These are phyloP conservation scores for Masnerella sp. DNA, from an alignment of 2,888 invertebrate species.

Conservation along the genomic window DNA sequence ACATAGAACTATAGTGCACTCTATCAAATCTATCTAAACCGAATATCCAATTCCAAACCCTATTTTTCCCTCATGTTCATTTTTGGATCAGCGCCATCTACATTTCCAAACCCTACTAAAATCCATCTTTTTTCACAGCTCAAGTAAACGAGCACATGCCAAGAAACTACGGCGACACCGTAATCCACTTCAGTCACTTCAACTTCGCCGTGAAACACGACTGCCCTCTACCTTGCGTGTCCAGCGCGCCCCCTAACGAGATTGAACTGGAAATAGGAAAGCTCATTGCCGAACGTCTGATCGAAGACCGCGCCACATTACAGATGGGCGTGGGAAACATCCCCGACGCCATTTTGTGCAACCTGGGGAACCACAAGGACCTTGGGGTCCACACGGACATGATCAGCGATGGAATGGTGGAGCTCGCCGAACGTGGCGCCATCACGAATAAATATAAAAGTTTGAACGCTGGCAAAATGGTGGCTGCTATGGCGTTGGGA, in stretches of 20 bases:
- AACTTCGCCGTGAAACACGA: conserved; percentile 80
- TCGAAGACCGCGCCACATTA: conserved; percentile 82
- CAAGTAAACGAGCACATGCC: conserved; percentile 82
- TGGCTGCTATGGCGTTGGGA: conserved; percentile 81
- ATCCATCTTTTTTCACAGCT: conserved; percentile 73
- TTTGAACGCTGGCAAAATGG: conserved; percentile 80
- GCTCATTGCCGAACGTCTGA: conserved; percentile 81
- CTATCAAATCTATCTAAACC: too few species aligned
- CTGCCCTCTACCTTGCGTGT: conserved; percentile 77
- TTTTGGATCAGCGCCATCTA: not conserved
- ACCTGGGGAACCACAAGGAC: conserved; percentile 80
- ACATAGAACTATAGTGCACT: too few species aligned
- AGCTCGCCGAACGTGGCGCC: conserved; percentile 80
- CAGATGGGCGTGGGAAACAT: conserved; percentile 84
- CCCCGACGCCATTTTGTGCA: conserved; percentile 81
- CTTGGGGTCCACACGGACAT: conserved; percentile 83
- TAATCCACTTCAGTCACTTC: conserved; percentile 82
- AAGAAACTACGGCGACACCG: conserved; percentile 81
- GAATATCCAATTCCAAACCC: too few species aligned
- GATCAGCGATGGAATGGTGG: conserved; percentile 82
- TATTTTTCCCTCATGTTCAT: not conserved
- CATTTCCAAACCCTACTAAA: too few species aligned
- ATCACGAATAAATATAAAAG: conserved; percentile 81
- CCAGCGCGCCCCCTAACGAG: conserved; percentile 74
- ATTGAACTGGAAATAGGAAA: conserved; percentile 81